These are phyloP conservation scores for Cryptoprocta ferox DNA, from an alignment of 2,797 vertebrate genomes.

Conservation along the genomic window DNA sequence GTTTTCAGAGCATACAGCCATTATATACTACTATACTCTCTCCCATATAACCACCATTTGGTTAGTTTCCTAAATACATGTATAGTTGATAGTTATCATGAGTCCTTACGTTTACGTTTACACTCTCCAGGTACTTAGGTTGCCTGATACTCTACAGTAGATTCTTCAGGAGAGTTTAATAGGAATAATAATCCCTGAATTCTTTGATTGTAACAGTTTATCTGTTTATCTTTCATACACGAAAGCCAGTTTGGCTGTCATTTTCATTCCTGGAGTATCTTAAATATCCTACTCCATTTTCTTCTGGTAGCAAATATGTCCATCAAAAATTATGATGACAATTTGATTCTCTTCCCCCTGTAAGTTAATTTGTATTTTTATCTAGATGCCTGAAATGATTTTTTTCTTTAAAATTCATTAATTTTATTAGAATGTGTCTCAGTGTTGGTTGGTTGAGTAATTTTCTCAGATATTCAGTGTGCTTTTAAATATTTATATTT, in stretches of 20 bases:
- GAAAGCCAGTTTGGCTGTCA: neutral
- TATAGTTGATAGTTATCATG: neutral
- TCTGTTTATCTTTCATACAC: neutral
- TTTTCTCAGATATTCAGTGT: neutral
- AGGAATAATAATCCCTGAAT: neutral
- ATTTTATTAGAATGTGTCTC: neutral
- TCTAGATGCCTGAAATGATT: neutral
- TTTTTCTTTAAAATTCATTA: neutral
- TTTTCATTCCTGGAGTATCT: neutral
- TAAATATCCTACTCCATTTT: neutral
- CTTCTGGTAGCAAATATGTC: neutral
- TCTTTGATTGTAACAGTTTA: neutral
- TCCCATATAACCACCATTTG: neutral
- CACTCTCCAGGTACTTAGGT: neutral
- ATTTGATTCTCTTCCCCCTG: neutral
- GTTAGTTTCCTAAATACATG: neutral
- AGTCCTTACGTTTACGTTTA: neutral
- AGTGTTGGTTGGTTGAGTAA: neutral
- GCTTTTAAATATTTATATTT: neutral
- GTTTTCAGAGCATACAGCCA: neutral
- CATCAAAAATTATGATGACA: neutral
- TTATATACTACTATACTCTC: too few species aligned
- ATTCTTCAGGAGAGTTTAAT: neutral
- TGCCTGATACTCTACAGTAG: neutral
- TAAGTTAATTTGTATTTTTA: slow-evolving; percentile 29